Percentiles rank a stretch among this genome's conserved stretches.
phyloP scores from a whole-genome alignment of 1,140 invertebrate species.

The Drosophila takahashii region DNA sequence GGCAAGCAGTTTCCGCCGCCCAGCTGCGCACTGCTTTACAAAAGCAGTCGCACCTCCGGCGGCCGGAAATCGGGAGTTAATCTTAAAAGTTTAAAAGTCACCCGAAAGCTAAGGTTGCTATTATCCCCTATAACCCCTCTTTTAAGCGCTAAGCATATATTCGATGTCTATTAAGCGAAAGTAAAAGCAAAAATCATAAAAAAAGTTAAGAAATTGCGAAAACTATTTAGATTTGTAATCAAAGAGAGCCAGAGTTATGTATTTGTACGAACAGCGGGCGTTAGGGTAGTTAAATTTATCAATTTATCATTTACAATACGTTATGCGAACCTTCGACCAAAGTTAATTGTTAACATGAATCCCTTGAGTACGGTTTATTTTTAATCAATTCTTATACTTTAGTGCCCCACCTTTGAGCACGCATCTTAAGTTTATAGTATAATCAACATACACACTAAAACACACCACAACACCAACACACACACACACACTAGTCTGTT shows the following conservation, averaged over 20 bases:
- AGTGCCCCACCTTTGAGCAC: constrained; percentile 47
- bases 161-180: constrained; percentile 67
- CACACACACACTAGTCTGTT: constrained; percentile 78
- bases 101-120: constrained; percentile 59
- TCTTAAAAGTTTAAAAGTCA: constrained; percentile 21
- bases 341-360: constrained; percentile 74
- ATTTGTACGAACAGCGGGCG: constrained; percentile 64
- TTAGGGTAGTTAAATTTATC: constrained; percentile 76
- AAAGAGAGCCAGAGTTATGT: constrained; percentile 30
- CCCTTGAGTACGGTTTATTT: constrained; percentile 62
- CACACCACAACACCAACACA: constrained; percentile 46
- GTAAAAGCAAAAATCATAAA: constrained; percentile 28
- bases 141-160: constrained; percentile 67
- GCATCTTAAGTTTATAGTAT: constrained; percentile 59
- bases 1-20: constrained; percentile 24
- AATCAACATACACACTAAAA: constrained; percentile 30
- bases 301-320: constrained; percentile 59
- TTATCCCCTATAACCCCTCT: constrained; percentile 23
- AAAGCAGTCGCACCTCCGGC: constrained; percentile 28
- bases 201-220: constrained; percentile 31
- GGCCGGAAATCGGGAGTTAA: constrained; percentile 13
- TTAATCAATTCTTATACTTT: constrained; percentile 54
- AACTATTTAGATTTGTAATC: constrained; percentile 59
- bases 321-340: constrained; percentile 72
- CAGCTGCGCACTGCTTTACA: constrained; percentile 30